Evolutionary conservation across 2,797 vertebrate species (phyloP), one percentile per base, ranked within the genome.

Genomic region (Manis pentadactyla): DNA sequence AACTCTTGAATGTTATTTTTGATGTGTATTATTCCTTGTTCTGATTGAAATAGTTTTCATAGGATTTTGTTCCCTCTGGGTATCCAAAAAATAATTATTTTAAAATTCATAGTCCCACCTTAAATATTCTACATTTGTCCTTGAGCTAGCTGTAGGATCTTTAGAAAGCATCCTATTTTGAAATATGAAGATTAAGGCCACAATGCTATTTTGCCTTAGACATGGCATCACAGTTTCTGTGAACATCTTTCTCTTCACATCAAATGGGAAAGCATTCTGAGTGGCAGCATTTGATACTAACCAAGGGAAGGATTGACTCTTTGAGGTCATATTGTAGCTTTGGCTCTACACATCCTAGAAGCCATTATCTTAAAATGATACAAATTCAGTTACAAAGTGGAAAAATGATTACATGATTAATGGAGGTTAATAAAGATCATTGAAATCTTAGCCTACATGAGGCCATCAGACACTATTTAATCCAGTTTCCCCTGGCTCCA

Each of bases 391-490:
- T 97, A 85, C 73, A 82, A 90, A 97, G 97, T 93, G 89, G 94
- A 93, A 94, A 94, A 75, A 93, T 95, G 93, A 92, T 95, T 93
- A 53, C 63, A 90, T 97, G 86, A 97, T 97, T 97, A 97, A 96
- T 92, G 86, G 42, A 96, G 18, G 75, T 89, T 96, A 96, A 95
- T 93, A 93, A 83, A 96, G 92, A 90, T 74, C 61, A 57, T 89
- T 87, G 96, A 93, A 95, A 94, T 91, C 84, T 79, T 94, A 93
- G 75, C 86, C 82, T 83, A 42, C 29, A 61, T 93, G 77, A 90
- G 63, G 68, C 69, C 91, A 93, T 93, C 87, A 95, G 90, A 97
- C 97, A 63, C 66, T 19, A 77, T 94, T 96, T 94, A 95, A 97
- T 97, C 39, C 75, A 96, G 63, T 96, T 84, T 94, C 83, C n/a